Conservation (phyloP, 1,140 invertebrate species). For the Elymnias hypermnestra region DNA sequence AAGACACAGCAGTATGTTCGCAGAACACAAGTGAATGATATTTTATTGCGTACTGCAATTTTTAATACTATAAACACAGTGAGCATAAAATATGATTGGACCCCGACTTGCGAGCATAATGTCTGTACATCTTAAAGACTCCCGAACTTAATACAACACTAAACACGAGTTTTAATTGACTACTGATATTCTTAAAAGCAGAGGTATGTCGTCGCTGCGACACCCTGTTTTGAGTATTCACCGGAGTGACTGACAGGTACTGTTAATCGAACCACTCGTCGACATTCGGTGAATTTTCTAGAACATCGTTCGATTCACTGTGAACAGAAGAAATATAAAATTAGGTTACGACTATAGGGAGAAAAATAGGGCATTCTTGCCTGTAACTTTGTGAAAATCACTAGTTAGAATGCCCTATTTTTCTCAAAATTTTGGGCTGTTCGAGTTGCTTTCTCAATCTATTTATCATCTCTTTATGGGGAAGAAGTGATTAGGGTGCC, state of each 20-base stretch:
- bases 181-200: constrained; percentile 6
- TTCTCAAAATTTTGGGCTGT: too few species aligned
- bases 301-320: constrained; percentile 87
- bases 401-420: too few species aligned
- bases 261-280: constrained; percentile 73
- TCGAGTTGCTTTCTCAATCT: too few species aligned
- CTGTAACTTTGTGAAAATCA: too few species aligned
- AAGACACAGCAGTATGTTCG: background rate
- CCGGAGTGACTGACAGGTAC: constrained; percentile 24
- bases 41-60: background rate
- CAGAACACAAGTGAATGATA: background rate
- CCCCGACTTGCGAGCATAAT: background rate
- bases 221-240: constrained; percentile 11
- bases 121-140: background rate
- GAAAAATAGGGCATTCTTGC: too few species aligned
- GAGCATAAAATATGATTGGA: background rate
- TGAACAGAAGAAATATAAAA: constrained; percentile 51
- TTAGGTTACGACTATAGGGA: background rate
- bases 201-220: constrained; percentile 2
- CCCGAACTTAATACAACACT: constrained; percentile 1
- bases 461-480: too few species aligned
- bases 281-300: constrained; percentile 84
- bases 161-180: constrained; percentile 5
- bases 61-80: background rate
- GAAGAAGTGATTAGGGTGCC: too few species aligned